Percentiles rank a stretch among this genome's conserved stretches.
Evolutionary conservation across 2,888 invertebrate species (phyloP).

Genomic region (Dysmachus trigonus): DNA sequence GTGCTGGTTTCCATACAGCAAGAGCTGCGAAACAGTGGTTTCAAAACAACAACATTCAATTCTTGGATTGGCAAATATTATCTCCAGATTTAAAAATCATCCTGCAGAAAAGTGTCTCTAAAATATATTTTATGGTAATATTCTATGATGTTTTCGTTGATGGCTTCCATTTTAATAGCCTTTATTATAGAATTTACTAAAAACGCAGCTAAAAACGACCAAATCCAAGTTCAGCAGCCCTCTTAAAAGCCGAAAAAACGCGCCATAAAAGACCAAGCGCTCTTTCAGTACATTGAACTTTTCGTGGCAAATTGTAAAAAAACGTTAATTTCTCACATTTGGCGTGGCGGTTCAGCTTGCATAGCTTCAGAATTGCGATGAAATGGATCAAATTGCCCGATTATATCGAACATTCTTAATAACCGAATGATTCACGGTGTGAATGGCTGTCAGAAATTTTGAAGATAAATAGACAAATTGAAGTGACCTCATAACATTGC

Average conservation of each 20-base stretch:
- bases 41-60: too few species aligned
- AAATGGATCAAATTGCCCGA: neutral
- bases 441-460: slow-evolving; percentile 23
- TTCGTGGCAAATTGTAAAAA: neutral
- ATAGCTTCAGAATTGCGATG: neutral
- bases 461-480: slow-evolving; percentile 25
- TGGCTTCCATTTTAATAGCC: neutral
- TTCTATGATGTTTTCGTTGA: neutral
- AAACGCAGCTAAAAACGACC: neutral
- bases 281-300: neutral
- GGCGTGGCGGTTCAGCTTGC: neutral
- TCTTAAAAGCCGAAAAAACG: neutral
- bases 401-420: neutral
- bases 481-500: neutral
- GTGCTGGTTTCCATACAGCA: too few species aligned
- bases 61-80: too few species aligned
- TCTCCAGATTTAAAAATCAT: too few species aligned
- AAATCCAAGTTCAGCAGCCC: neutral
- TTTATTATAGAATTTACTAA: neutral
- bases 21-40: too few species aligned
- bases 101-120: too few species aligned
- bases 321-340: slow-evolving; percentile 6
- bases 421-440: neutral
- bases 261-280: neutral
- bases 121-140: neutral